These are phyloP conservation scores for Archilochus colubris DNA, from an alignment of 2,113 vertebrate genomes.

Conservation along the genomic window DNA sequence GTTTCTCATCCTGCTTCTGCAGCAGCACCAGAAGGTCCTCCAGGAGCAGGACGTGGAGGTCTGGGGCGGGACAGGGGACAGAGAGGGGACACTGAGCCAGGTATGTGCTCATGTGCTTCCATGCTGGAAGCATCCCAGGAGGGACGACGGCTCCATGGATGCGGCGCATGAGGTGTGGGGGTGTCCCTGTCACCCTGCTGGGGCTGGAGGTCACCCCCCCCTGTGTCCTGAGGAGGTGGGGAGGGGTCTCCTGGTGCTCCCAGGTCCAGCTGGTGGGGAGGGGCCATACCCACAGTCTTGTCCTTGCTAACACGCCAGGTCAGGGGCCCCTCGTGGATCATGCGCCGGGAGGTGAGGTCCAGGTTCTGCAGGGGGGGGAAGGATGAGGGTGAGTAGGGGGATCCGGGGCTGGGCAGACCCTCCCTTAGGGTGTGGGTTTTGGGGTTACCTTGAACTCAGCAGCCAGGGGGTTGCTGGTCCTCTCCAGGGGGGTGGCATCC, in stretches of 20 bases:
- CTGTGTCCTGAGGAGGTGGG: background rate
- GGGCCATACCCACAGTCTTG: conserved; percentile 86
- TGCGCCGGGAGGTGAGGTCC: conserved; percentile 87
- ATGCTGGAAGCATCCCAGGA: background rate
- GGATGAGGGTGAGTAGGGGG: too few relatives aligned
- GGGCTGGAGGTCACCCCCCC: background rate
- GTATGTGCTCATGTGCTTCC: too few relatives aligned
- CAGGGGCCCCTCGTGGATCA: conserved; percentile 93
- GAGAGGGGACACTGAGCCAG: background rate
- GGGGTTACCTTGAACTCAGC: conserved; percentile 86
- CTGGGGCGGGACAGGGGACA: conserved; percentile 55
- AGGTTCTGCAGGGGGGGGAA: conserved; percentile 76
- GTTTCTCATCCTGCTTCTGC: conserved; percentile 88
- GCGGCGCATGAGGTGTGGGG: fast-evolving
- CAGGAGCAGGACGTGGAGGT: conserved; percentile 90
- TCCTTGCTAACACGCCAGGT: conserved; percentile 92
- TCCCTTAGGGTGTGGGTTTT: fast-evolving
- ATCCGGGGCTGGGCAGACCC: too few relatives aligned
- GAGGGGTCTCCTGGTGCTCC: background rate
- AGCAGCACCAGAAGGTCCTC: conserved; percentile 90
- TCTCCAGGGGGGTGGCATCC: conserved; percentile 81
- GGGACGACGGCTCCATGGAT: fast-evolving
- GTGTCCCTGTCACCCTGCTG: background rate
- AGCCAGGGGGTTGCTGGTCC: conserved; percentile 80
- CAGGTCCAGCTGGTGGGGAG: background rate